phyloP scores from a whole-genome alignment of 2,888 invertebrate species.

The Erannis defoliaria region DNA sequence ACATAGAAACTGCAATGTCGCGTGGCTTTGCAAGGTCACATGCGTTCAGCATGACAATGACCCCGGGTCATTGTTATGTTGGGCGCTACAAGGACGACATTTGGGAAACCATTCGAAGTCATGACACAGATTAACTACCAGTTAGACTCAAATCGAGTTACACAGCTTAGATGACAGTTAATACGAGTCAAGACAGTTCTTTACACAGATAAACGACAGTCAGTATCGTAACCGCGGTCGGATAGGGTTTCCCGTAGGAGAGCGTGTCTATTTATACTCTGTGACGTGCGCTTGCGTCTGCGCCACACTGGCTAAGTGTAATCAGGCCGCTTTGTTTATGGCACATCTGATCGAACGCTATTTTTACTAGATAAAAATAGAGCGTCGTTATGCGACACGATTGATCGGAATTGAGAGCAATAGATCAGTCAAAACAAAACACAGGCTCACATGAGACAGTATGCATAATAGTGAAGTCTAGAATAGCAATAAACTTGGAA shows the following conservation, averaged over 20 bases:
- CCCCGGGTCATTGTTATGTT: constrained; percentile 68
- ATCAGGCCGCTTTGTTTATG: constrained; percentile 75
- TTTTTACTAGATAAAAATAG: constrained; percentile 60
- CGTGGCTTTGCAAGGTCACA: constrained; percentile 69
- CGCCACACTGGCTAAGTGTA: constrained; percentile 71
- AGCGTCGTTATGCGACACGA: constrained; percentile 48
- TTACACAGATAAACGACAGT: background rate
- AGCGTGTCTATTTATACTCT: constrained; percentile 58
- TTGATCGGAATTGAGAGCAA: constrained; percentile 41
- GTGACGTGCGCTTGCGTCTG: constrained; percentile 71
- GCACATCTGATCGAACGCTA: constrained; percentile 67
- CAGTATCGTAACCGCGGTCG: constrained; percentile 46
- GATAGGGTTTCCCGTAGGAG: constrained; percentile 73
- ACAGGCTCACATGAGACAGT: background rate
- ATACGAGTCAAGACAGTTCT: background rate
- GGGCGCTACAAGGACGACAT: constrained; percentile 49
- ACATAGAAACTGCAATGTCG: constrained; percentile 51
- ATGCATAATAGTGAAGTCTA: background rate
- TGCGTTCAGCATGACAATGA: constrained; percentile 76
- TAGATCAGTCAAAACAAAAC: constrained; percentile 22
- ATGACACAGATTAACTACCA: constrained; percentile 58
- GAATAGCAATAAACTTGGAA: background rate
- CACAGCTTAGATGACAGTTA: background rate
- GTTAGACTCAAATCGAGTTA: background rate
- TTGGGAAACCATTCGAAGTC: constrained; percentile 66